phyloP scores from a whole-genome alignment of 2,888 invertebrate genomes.

The Platerodrilus igneus region DNA sequence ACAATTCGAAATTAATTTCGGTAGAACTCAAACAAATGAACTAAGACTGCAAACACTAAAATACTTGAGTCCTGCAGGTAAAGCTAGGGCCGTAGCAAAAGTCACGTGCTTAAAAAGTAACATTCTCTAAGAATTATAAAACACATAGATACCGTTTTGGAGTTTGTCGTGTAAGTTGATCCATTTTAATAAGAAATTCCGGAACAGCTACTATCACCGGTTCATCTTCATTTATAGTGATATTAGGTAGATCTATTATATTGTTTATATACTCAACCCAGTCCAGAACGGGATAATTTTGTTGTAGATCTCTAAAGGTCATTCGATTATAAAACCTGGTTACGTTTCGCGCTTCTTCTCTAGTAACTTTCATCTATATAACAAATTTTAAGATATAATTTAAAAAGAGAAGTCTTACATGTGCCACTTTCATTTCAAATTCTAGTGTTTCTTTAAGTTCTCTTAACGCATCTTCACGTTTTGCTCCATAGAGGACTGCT shows the following conservation, averaged over 20 bases:
- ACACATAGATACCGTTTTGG: conserved; percentile 55
- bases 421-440: conserved; percentile 31
- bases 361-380: conserved; percentile 71
- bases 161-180: conserved; percentile 53
- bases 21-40: too few relatives aligned
- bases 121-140: too few relatives aligned
- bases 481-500: conserved; percentile 33
- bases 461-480: conserved; percentile 22
- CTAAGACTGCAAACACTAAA: too few relatives aligned
- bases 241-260: conserved; percentile 60
- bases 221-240: conserved; percentile 63
- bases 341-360: conserved; percentile 86
- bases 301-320: conserved; percentile 69
- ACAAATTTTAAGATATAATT: not conserved
- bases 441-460: conserved; percentile 31
- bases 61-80: too few relatives aligned
- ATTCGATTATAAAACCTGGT: conserved; percentile 87
- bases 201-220: conserved; percentile 81
- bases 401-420: conserved; percentile 39
- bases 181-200: conserved; percentile 68
- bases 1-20: too few relatives aligned
- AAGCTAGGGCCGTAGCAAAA: too few relatives aligned
- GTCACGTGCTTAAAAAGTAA: too few relatives aligned
- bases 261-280: conserved; percentile 83
- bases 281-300: conserved; percentile 69